Evolutionary conservation across 1,140 invertebrate genomes (phyloP), one percentile per base, ranked within the genome.

Genomic region (Drosophila willistoni): DNA sequence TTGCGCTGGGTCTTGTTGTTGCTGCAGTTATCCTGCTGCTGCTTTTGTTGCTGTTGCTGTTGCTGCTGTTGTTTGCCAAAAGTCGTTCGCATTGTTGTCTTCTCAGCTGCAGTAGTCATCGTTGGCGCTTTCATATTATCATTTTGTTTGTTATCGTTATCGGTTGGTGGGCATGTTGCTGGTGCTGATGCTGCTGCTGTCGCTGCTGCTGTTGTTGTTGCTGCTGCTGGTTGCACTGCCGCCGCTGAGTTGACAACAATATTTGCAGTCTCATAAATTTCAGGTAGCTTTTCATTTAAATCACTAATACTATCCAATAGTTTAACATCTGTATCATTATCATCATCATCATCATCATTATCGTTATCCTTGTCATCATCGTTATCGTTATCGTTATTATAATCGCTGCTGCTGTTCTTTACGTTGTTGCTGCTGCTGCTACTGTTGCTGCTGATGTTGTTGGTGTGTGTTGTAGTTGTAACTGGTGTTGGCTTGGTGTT

Each of bases 271-370:
- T 92, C 91, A 91, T 90, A 90, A 90, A 90, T 90, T 89, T 92
- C 91, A 91, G 91, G 91, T 92, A 92, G 89, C 90, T 90, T 92
- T 90, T 90, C 91, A 80, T 92, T 92, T 85, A 92, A 90, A 90
- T 92, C 91, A 89, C 86, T 92, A 91, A 92, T 92, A 92, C 91
- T 92, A 92, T 91, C 90, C 87, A 92, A 91, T 90, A 87, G 77
- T 79, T 91, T 91, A 83, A 86, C 77, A 83, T 86, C 79, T 74
- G 77, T 55, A 73, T 81, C 64, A 68, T 86, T 68, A 65, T 76
- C 55, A 60, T 64, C 44, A 64, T 81, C 65, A 68, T 84, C 44
- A 66, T 89, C 71, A 64, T 89, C 78, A 61, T 71, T 47, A 41
- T 61, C 33, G 68, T 72, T 55, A 75, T 77, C 76, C 39, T 76